Conservation (phyloP, 2,797 vertebrate genomes). For the Prunella strophiata region DNA sequence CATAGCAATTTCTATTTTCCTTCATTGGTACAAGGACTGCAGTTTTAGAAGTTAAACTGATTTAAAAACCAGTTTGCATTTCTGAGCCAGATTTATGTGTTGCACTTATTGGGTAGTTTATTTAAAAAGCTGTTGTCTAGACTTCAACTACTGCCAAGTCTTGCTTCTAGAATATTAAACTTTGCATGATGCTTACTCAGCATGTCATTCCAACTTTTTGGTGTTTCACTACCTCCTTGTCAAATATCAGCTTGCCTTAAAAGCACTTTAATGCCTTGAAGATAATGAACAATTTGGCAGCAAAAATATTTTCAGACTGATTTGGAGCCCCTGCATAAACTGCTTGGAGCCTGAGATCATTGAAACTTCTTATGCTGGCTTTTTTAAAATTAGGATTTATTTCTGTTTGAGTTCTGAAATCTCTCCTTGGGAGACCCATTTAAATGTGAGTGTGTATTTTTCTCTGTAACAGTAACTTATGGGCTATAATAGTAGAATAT, state of each 20-base stretch:
- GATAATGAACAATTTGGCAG: conserved; percentile 60
- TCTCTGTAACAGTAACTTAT: conserved; percentile 51
- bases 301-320: conserved; percentile 36
- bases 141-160: not conserved
- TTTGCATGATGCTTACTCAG: not conserved
- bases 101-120: not conserved
- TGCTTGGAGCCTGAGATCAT: not conserved
- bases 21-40: not conserved
- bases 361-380: not conserved
- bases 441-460: conserved; percentile 36
- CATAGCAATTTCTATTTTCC: not conserved
- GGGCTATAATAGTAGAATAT: conserved; percentile 33
- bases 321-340: not conserved
- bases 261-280: conserved; percentile 50
- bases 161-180: conserved; percentile 42
- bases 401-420: conserved; percentile 55
- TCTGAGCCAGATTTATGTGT: not conserved
- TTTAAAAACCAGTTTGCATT: not conserved
- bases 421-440: conserved; percentile 36
- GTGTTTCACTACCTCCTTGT: not conserved
- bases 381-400: conserved; percentile 59
- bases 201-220: conserved; percentile 14
- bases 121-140: conserved; percentile 16
- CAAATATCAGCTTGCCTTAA: conserved; percentile 47
- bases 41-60: not conserved